A percentile compares a stretch with the other conserved stretches of the same genome.
phyloP scores from a whole-genome alignment of 2,888 invertebrate species.

The Seira musarum region DNA sequence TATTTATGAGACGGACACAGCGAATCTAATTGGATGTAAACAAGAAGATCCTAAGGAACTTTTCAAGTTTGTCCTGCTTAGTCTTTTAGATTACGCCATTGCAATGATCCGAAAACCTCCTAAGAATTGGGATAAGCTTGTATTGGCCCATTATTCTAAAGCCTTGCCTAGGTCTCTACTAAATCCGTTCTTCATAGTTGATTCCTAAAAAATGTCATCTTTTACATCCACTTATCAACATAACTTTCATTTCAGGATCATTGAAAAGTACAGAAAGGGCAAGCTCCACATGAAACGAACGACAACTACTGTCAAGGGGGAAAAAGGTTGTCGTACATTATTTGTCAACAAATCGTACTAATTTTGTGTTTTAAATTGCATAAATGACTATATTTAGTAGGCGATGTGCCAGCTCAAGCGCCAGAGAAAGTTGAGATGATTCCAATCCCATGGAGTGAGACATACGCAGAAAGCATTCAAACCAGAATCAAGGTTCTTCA shows the following conservation, averaged over 20 bases:
- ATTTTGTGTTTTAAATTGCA: neutral
- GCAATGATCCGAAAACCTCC: constrained; percentile 42
- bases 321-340: constrained; percentile 26
- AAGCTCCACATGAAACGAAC: neutral
- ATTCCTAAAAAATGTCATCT: too few species aligned
- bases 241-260: constrained; percentile 21
- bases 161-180: constrained; percentile 39
- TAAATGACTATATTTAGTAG: neutral
- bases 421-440: too few species aligned
- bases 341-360: too few species aligned
- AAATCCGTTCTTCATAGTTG: neutral
- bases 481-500: constrained; percentile 2
- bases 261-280: constrained; percentile 20
- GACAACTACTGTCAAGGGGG: constrained; percentile 3
- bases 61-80: constrained; percentile 35
- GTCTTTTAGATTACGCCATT: constrained; percentile 29
- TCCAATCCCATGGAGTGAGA: constrained; percentile 24
- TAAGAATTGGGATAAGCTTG: constrained; percentile 28
- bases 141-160: constrained; percentile 15
- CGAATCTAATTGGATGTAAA: neutral
- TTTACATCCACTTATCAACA: neutral
- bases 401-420: neutral
- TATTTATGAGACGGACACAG: constrained; percentile 20
- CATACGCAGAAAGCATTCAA: constrained; percentile 21
- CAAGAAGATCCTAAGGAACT: constrained; percentile 26